Base-by-base conservation (phyloP, 2,888 invertebrate genomes). In the Alloscopus bannaensis region DNA sequence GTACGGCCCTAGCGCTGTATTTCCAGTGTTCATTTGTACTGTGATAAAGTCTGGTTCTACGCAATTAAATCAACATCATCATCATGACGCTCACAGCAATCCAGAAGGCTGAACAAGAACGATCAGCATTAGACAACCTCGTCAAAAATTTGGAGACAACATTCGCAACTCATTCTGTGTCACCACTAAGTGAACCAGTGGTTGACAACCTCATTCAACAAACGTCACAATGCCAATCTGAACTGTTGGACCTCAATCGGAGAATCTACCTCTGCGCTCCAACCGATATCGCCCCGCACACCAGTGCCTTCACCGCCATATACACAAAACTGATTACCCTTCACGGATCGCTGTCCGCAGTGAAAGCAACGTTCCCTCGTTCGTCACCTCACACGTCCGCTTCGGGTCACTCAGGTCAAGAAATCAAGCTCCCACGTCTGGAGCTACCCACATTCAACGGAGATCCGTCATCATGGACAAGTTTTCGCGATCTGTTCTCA, bases 401-500 rank as follows among this genome's bases (percentile, higher is more conserved):
- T 13, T 36, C 47, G 18, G 47, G n/a, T 3, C 47, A 13, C 18
- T 26, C 20, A 22, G 24, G 24, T 24, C 55, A 55, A 22, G 26
- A 55, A 1, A 24, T 55, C 8, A 24, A 13, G 8, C 55, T 55
- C 1, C 55, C 55, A 2, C 8, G 26, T 2, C 8, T 55, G 13
- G 1, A 11, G 13, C 16, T 59, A 3, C 59, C 29, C 4, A 1
- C 1, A 1, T 59, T 59, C 31, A 59, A 4, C 4, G 59, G 59
- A 3, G 13, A 29, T 13, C 3, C 20, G 4, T 18, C 16, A 31
- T 62, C 79, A 31, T 82, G 82, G 79, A 31, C 72, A 6, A 13
- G 60, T 0, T 79, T 80, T 40, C 26, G 60, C 18, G 82, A 82
- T 45, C 28, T 82, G 42, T 82, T 72, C 57, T 16, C 24, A 16